Conservation (phyloP, 2,797 vertebrate species). For the Tiaroga cobitis region DNA sequence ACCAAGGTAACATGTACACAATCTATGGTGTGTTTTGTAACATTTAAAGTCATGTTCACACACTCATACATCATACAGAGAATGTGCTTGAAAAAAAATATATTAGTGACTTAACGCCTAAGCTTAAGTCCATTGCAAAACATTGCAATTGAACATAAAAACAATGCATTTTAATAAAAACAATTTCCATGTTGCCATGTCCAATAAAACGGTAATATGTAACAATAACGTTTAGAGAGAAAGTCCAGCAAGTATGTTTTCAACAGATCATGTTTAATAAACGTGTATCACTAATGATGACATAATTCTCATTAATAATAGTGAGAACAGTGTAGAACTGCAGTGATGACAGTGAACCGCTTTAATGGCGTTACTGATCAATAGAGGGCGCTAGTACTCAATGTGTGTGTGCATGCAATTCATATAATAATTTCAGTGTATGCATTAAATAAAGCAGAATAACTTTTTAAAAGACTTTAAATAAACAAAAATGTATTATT, state of each 20-base stretch:
- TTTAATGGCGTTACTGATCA: conserved; percentile 56
- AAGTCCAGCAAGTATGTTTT: not conserved
- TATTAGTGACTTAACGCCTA: no score
- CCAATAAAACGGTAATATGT: not conserved
- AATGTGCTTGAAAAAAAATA: no score
- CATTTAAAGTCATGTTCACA: not conserved
- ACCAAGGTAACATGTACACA: no score
- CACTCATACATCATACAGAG: not conserved
- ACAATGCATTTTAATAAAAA: not conserved
- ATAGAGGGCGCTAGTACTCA: conserved; percentile 81
- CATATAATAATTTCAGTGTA: not conserved
- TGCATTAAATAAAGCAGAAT: not conserved
- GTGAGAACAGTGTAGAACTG: not conserved
- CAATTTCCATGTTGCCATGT: not conserved
- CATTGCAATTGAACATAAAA: not conserved
- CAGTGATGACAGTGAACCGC: not conserved
- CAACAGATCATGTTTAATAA: not conserved
- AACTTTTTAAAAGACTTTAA: not conserved
- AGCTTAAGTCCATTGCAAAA: not conserved
- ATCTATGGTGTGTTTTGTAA: not conserved
- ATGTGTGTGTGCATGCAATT: conserved; percentile 50
- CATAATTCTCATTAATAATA: not conserved
- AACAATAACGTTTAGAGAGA: not conserved
- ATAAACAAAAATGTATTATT: not conserved
- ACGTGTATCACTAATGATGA: not conserved